Base-by-base conservation (phyloP, 2,888 invertebrate genomes). In the Calameuta filiformis region DNA sequence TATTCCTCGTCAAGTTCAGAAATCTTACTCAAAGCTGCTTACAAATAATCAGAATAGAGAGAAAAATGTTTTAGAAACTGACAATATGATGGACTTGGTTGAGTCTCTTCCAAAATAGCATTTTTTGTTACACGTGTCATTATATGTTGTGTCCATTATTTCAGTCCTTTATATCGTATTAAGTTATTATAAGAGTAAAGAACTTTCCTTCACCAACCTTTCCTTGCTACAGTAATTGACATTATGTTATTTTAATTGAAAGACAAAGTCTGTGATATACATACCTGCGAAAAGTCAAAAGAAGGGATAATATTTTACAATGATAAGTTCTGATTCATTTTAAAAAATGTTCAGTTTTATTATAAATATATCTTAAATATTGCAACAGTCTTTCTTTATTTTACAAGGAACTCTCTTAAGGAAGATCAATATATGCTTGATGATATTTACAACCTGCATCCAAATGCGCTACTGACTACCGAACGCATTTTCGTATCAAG, bases 11-110 rank as follows among this genome's bases (percentile, higher is more conserved):
- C 90, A 90, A 86, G 83, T 88, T 1, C 76, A 85, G 75, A 87
- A 86, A 81, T 85, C 89, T 0, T 89, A 87, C 78, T 82, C 87
- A 2, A 88, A 87, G 73, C 74, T 77, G 11, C 81, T 89, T 56
- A 88, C 89, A 0, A 86, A 87, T 77, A 84, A 84, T 80, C 79
- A 86, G 71, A 83, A 75, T 68, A 81, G 76, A n/a, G 83, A 85
- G 78, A 86, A 73, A 73, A 84, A 89, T 78, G 85, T 88, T 77
- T 81, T 89, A 1, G 89, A 90, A 77, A 83, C 79, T 35, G 83
- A 86, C 40, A 83, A 79, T 75, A 92, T 93, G 84, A 87, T 91
- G 80, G 93, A 94, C 79, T 86, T 94, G 73, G 92, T 91, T 82
- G 91, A 92, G 76, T 92, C 90, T 81, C 89, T 94, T 79, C 93